phyloP scores from a whole-genome alignment of 2,113 vertebrate genomes.

The Dinomys branickii region DNA sequence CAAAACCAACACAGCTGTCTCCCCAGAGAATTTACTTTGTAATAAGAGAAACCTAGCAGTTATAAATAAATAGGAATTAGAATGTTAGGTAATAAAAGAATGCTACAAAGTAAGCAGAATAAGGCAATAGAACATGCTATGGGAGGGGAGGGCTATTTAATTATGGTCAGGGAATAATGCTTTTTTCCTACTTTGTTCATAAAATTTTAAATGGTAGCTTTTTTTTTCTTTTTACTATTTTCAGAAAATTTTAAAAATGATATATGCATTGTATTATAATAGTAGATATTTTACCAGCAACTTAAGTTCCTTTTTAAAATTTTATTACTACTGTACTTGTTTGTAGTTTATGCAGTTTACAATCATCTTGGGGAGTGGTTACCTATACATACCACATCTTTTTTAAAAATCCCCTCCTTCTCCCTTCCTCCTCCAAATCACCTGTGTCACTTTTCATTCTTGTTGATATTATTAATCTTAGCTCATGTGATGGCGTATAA shows the following conservation, averaged over 20 bases:
- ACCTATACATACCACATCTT: neutral
- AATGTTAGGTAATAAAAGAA: neutral
- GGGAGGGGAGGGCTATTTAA: neutral
- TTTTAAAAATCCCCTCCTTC: neutral
- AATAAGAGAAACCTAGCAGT: constrained; percentile 1
- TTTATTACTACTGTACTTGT: neutral
- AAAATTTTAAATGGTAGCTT: neutral
- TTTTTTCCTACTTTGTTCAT: neutral
- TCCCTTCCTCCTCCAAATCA: neutral
- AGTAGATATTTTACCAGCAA: neutral
- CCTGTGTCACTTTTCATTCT: neutral
- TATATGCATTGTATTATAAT: neutral
- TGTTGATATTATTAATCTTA: neutral
- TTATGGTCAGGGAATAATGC: neutral
- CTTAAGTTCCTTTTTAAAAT: neutral
- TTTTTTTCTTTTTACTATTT: neutral
- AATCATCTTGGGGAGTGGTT: neutral
- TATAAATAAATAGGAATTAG: neutral
- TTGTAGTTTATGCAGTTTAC: neutral
- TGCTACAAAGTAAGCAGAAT: neutral
- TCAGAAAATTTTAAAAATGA: neutral
- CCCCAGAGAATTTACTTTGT: neutral
- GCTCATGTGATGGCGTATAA: neutral
- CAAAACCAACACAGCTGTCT: neutral
- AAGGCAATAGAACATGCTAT: neutral